Evolutionary conservation across 2,113 vertebrate species (phyloP), one percentile per base, ranked within the genome.

Genomic region (Aptenodytes patagonicus): DNA sequence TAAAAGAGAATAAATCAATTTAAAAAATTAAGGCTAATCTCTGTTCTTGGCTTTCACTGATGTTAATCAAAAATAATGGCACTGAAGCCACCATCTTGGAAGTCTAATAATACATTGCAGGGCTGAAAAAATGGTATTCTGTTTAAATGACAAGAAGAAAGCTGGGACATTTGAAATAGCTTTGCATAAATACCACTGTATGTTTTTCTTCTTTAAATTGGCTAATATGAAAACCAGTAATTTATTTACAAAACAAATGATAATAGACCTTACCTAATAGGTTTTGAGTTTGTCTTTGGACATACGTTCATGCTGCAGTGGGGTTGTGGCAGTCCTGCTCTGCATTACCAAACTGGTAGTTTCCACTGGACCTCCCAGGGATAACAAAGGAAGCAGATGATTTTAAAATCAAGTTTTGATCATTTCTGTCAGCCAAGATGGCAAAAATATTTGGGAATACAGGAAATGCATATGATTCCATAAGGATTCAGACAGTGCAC

Each of bases 21-120:
- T 14, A 1, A 80, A 96, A 91, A 87, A 93, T 66, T 83, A 73
- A 47, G 58, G 71, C 62, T 93, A 57, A 91, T 94, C 70, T 93
- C 77, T 93, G 7, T 61, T 94, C 81, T 93, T 95, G 75, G 51
- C 58, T 90, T 90, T 91, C 55, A 83, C 40, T 95, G 94, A 93
- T 81, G n/a, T 73, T 96, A 88, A 93, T 95, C 4, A 95, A 88
- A 96, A 95, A 73, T 77, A 83, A 94, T 91, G 51, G n/a, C 71
- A 66, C 24, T 70, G 78, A 80, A 73, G n/a, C 84, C 55, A 83
- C 87, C 73, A 47, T 97, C 61, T 90, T 95, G 77, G 44, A 79
- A 18, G 15, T 64, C 87, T 86, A 62, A 83, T 85, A 62, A 38
- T 54, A 40, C 19, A 29, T 70, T 79, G 8, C 44, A 57, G 36